A percentile compares a stretch with the other conserved stretches of the same genome.
Evolutionary conservation across 2,113 vertebrate genomes (phyloP).

Genomic region (Tetrax tetrax): DNA sequence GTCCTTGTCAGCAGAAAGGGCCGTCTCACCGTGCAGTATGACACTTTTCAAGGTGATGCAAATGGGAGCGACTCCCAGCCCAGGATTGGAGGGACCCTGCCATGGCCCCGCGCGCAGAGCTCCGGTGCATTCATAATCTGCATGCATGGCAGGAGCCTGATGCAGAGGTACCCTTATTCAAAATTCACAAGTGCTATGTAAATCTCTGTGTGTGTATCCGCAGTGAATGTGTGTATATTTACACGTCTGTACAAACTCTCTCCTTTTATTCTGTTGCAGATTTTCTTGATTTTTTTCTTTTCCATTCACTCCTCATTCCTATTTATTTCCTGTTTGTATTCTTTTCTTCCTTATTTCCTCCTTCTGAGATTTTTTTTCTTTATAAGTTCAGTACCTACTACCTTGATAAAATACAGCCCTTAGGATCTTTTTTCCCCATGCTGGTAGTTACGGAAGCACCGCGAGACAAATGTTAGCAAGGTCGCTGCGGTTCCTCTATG

Average conservation of each 20-base stretch:
- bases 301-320: background rate
- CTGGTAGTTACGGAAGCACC: background rate
- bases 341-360: background rate
- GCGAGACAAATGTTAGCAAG: background rate
- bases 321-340: background rate
- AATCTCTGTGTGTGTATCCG: background rate
- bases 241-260: background rate
- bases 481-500: background rate
- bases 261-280: background rate
- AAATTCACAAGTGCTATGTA: background rate
- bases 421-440: background rate
- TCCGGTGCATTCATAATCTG: background rate
- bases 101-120: accelerated
- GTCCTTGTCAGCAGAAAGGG: background rate
- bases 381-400: background rate
- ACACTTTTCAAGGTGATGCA: constrained; percentile 20
- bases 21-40: background rate
- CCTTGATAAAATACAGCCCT: background rate
- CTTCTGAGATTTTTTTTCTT: background rate
- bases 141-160: background rate
- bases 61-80: background rate
- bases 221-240: background rate
- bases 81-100: background rate
- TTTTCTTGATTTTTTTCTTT: background rate
- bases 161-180: background rate